Evolutionary conservation across 2,888 invertebrate genomes (phyloP), one percentile per base, ranked within the genome.

Genomic region (Erynnis tages): DNA sequence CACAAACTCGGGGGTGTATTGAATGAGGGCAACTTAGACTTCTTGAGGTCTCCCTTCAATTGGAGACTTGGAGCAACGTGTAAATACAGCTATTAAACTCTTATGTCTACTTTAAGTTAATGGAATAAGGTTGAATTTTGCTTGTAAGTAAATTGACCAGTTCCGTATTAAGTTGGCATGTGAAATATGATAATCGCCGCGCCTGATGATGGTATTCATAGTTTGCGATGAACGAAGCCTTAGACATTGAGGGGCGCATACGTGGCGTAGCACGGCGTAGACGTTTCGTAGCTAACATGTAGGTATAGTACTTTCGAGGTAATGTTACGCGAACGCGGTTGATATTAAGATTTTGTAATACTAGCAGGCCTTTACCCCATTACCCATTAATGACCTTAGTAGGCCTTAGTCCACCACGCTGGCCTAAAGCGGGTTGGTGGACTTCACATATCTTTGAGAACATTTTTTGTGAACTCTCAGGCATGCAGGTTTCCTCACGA

Each of bases 131-230:
- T 46, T n/a, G 7, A 47, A 21, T 44, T 57, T 61, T 47, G 48
- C 5, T 0, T 37, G 0, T 10, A 13, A 8, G 35, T 17, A 30
- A 32, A 37, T 37, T 19, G 19, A 43, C 1, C 1, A 8, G 35
- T 27, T 46, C 27, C 40, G 10, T 54, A 53, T 49, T 60, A 30
- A 47, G 41, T 16, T 34, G 14, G 52, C 56, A 54, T 55, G 74
- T 84, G 86, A 86, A 87, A 86, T 87, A 85, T 86, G 85, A 87
- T 87, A 87, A 86, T 86, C 79, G 73, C 64, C 68, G 59, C 62
- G 79, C 65, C 76, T 83, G 83, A 84, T 82, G 83, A 85, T 77
- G 82, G 81, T 81, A 86, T 87, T 86, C 87, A 87, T 83, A 82
- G 79, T 76, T 76, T 61, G 70, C 68, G 65, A 71, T 69, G 76